phyloP scores from a whole-genome alignment of 1,140 invertebrate species.

The Tetragonula clypearis region DNA sequence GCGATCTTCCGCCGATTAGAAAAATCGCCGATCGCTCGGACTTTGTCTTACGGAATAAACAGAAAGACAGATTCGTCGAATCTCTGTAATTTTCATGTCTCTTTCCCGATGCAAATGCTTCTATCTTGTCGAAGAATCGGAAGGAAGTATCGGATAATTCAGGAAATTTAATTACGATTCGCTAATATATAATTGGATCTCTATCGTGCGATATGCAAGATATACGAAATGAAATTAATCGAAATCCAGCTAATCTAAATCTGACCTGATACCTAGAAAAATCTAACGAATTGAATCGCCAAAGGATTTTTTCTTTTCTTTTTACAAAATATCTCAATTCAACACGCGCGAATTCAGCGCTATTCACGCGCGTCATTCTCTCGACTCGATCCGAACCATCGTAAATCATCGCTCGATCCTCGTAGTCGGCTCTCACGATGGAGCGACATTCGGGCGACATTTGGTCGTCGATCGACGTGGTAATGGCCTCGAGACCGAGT shows the following conservation, averaged over 20 bases:
- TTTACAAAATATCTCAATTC: background rate
- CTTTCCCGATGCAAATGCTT: no score
- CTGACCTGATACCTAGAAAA: no score
- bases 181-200: no score
- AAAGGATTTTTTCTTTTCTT: background rate
- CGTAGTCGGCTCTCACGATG: background rate
- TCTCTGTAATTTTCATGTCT: no score
- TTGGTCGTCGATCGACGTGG: background rate
- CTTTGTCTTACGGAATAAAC: background rate
- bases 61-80: no score
- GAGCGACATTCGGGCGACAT: conserved; percentile 3
- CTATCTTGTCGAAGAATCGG: no score
- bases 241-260: no score
- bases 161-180: no score
- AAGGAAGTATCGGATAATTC: no score
- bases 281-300: background rate
- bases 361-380: background rate
- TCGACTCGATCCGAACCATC: background rate
- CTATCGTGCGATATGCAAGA: no score
- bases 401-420: conserved; percentile 21
- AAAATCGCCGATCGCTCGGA: conserved; percentile 31
- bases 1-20: conserved; percentile 44
- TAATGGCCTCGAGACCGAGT: background rate
- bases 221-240: no score
- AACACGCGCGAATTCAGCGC: background rate